Evolutionary conservation across 2,797 vertebrate species (phyloP), one percentile per base, ranked within the genome.

Genomic region (Pampus argenteus): DNA sequence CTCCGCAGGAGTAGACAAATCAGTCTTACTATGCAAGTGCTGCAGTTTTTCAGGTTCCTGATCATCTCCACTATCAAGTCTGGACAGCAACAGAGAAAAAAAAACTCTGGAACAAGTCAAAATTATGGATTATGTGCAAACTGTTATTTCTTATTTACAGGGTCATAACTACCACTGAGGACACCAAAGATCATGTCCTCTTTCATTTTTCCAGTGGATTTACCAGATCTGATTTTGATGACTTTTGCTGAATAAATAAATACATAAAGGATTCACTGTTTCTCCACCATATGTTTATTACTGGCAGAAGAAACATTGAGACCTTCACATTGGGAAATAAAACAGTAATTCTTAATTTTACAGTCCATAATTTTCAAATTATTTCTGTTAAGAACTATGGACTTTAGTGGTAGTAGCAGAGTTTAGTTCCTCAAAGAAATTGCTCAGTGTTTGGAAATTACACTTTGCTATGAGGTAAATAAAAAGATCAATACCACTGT

Each of bases 21-120:
- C 84, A 31, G 66, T 81, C 70, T 86, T 68, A 64, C 80, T 63
- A 29, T 65, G 71, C 77, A 85, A 79, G 71, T 62, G 83, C 74
- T 78, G 87, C 68, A 69, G 59, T 70, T 83, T 81, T 62, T 85
- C 88, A 71, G 88, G 66, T 84, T 87, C 87, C 75, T 86, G 84
- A 63, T 90, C 84, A 26, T 78, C 86, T 76, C 91, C 90, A 48
- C 75, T 73, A 47, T 90, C 84, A 50, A 82, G 81, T 88, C 93
- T 94, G 84, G 14, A 73, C 51, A 29, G 20, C 57, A 64, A 9
- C 1, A 4, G 42, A 66, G 28, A 28, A 47, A 51, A 44, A 34
- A 26, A 52, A 58, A 40, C 61, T 66, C 50, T 75, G 26, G 42
- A 73, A 34, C 20, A 36, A 40, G 14, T 26, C 31, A 76, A 38